These are phyloP conservation scores for Beris chalybata DNA, from an alignment of 2,888 invertebrate genomes.

Conservation along the genomic window DNA sequence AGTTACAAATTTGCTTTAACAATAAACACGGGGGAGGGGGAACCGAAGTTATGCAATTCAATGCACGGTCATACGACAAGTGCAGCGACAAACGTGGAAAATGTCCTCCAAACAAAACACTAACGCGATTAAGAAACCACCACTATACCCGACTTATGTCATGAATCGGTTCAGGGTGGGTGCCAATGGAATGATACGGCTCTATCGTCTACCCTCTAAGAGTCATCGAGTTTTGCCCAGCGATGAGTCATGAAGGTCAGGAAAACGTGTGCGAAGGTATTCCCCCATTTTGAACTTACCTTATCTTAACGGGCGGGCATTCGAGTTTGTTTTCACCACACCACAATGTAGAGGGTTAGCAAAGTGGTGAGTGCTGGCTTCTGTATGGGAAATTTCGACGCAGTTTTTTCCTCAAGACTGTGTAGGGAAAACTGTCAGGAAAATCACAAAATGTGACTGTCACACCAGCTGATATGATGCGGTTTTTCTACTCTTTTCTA, in stretches of 20 bases:
- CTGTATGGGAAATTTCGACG: constrained; percentile 14
- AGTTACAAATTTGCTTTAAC: too few species aligned
- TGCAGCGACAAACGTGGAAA: too few species aligned
- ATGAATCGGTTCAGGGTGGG: too few species aligned
- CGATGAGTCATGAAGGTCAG: constrained; percentile 58
- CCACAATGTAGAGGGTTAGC: background rate
- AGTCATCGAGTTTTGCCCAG: background rate
- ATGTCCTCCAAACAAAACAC: too few species aligned
- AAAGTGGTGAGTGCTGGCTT: constrained; percentile 6
- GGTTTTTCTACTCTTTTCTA: too few species aligned
- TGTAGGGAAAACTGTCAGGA: background rate
- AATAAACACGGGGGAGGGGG: too few species aligned
- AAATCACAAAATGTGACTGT: background rate
- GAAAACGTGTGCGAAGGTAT: constrained; percentile 45
- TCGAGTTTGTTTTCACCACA: constrained; percentile 16
- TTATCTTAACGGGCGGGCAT: constrained; percentile 13
- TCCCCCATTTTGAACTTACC: constrained; percentile 18
- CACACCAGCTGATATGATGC: too few species aligned
- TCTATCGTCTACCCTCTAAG: background rate
- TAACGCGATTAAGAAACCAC: too few species aligned
- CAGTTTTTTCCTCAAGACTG: background rate
- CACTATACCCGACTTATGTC: too few species aligned
- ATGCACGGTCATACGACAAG: too few species aligned
- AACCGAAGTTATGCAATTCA: too few species aligned
- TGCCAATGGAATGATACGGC: too few species aligned